phyloP scores from a whole-genome alignment of 2,888 invertebrate species.

The Allygus modestus region DNA sequence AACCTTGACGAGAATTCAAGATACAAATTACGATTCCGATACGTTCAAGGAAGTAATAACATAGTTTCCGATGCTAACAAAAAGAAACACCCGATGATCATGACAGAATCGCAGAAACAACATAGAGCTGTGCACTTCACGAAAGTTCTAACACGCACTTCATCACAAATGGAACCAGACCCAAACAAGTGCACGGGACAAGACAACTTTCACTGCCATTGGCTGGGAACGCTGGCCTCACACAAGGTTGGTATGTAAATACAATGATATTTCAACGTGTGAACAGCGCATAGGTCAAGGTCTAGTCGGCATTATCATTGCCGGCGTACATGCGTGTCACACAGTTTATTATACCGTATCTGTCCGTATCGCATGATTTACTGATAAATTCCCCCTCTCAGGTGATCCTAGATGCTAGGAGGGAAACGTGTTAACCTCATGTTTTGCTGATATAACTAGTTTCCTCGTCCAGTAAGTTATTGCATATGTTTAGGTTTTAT shows the following conservation, averaged over 20 bases:
- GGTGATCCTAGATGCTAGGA: not conserved
- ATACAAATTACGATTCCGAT: too few species aligned
- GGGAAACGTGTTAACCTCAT: too few species aligned
- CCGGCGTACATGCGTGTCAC: constrained; percentile 15
- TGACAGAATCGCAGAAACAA: too few species aligned
- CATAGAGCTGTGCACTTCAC: too few species aligned
- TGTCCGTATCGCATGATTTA: constrained; percentile 1
- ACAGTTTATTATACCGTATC: not conserved
- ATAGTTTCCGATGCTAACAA: too few species aligned
- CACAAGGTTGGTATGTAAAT: constrained; percentile 37
- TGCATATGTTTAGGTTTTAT: too few species aligned
- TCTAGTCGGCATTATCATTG: constrained; percentile 3
- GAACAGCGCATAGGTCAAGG: constrained; percentile 37
- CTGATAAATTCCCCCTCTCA: not conserved
- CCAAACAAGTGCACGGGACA: not conserved
- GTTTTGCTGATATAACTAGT: too few species aligned
- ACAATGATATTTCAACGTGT: constrained; percentile 36
- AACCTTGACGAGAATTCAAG: too few species aligned
- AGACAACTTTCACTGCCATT: constrained; percentile 17
- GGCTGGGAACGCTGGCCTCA: constrained; percentile 13
- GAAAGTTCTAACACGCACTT: too few species aligned
- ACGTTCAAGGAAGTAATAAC: too few species aligned
- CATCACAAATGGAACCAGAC: not conserved
- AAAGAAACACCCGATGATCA: too few species aligned
- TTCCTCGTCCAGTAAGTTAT: too few species aligned